Evolutionary conservation across 2,797 vertebrate species (phyloP), one percentile per base, ranked within the genome.

Genomic region (Notolepis coatsorum): DNA sequence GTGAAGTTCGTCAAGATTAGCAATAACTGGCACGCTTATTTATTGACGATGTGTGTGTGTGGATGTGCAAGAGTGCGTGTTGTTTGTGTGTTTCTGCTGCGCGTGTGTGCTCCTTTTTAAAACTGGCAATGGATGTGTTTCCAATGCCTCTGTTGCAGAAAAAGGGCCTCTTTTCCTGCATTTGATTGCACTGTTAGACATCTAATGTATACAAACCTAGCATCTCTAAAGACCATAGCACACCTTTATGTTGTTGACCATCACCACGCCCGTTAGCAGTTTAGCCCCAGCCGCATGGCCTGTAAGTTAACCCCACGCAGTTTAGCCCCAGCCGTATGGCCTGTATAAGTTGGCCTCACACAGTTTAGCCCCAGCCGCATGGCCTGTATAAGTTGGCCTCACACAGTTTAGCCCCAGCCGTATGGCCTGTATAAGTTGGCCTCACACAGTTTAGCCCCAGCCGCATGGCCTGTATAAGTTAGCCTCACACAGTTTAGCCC

Each of bases 21-120:
- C 91, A 93, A 93, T 93, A 93, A 93, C 80, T 69, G 68, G 77
- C 88, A 64, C 78, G 79, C 47, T 65, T 84, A 79, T 84, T 70
- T 81, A 84, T 84, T 82, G 61, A 79, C 73, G 45, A 41, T 73
- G 57, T 85, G 38, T 81, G 63, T 38, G 70, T 58, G 82, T 85
- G 25, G 81, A 63, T 64, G 58, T 61, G 76, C 82, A 83, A 88
- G 70, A 83, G 79, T 84, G n/a, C n/a, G n/a, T n/a, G n/a, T n/a
- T n/a, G n/a, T 57, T 5, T 57, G 46, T 50, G 33, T 10, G 2
- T 1, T 39, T 12, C 7, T 39, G 12, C 37, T 39, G n/a, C 28
- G 24, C 15, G 24, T 27, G 24, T 7, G n/a, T 43, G 17, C 18
- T 54, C 13, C 59, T 49, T 70, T 46, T 71, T 51, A 43, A 38